These are phyloP conservation scores for Teleogryllus occipitalis DNA, from an alignment of 1,140 invertebrate genomes.

Conservation along the genomic window DNA sequence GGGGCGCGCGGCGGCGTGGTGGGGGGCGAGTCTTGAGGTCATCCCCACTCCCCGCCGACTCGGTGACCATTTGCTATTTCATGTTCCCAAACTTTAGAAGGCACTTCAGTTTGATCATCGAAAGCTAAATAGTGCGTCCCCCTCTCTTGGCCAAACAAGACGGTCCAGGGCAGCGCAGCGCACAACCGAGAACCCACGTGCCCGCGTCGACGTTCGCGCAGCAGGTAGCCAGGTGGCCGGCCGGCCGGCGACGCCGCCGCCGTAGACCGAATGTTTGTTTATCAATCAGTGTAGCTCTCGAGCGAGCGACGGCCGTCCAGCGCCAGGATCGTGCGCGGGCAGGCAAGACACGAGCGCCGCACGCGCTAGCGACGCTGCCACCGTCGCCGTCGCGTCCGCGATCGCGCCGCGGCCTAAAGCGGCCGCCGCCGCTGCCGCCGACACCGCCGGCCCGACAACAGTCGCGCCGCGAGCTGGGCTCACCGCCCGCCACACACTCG, in stretches of 20 bases:
- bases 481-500: too few species aligned
- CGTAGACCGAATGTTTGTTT: slow-evolving; percentile 26
- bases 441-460: too few species aligned
- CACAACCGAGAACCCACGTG: slow-evolving; percentile 14
- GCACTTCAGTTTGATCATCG: slow-evolving; percentile 31
- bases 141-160: slow-evolving; percentile 26
- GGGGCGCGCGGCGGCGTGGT: not conserved
- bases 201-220: slow-evolving; percentile 10
- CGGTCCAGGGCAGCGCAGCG: not conserved
- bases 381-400: too few species aligned
- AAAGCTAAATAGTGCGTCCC: slow-evolving; percentile 31
- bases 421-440: too few species aligned
- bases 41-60: slow-evolving; percentile 12
- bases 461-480: too few species aligned
- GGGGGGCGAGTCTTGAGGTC: slow-evolving; percentile 12
- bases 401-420: too few species aligned
- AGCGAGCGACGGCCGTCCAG: not conserved
- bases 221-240: slow-evolving; percentile 2
- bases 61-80: slow-evolving; percentile 25
- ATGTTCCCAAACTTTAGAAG: slow-evolving; percentile 28
- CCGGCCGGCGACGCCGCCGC: not conserved
- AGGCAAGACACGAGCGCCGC: too few species aligned
- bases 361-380: too few species aligned
- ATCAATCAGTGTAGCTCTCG: slow-evolving; percentile 23
- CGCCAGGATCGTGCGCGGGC: too few species aligned